Evolutionary conservation across 2,797 vertebrate species (phyloP).

Genomic region (Galagoides demidoff): DNA sequence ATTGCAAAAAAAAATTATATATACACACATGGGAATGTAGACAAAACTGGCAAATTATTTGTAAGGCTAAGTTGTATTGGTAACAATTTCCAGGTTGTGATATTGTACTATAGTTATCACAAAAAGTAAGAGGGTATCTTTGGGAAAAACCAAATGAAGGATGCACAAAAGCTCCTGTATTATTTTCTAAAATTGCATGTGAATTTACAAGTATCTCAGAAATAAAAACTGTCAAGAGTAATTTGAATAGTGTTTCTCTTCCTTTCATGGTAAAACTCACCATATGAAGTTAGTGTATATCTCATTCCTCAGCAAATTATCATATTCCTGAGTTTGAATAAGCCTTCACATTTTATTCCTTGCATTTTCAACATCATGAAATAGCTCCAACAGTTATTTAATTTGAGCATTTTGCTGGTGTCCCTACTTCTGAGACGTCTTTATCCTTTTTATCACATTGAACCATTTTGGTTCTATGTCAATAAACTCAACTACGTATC

Average conservation of each 20-base stretch:
- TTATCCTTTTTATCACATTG: not conserved
- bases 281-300: not conserved
- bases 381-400: not conserved
- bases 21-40: not conserved
- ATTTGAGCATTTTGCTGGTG: not conserved
- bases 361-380: not conserved
- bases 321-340: not conserved
- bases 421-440: not conserved
- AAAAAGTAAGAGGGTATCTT: not conserved
- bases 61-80: not conserved
- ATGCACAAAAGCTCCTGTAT: not conserved
- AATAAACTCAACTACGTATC: not conserved
- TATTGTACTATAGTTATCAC: not conserved
- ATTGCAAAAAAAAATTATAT: not conserved
- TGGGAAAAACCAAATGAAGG: not conserved
- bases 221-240: not conserved
- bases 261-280: not conserved
- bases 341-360: not conserved
- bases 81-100: not conserved
- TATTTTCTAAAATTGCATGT: not conserved
- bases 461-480: not conserved
- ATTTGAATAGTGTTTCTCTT: not conserved
- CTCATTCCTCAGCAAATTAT: not conserved
- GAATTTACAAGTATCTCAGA: not conserved
- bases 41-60: not conserved